Base-by-base conservation (phyloP, 2,888 invertebrate species). In the Eudemis profundana region DNA sequence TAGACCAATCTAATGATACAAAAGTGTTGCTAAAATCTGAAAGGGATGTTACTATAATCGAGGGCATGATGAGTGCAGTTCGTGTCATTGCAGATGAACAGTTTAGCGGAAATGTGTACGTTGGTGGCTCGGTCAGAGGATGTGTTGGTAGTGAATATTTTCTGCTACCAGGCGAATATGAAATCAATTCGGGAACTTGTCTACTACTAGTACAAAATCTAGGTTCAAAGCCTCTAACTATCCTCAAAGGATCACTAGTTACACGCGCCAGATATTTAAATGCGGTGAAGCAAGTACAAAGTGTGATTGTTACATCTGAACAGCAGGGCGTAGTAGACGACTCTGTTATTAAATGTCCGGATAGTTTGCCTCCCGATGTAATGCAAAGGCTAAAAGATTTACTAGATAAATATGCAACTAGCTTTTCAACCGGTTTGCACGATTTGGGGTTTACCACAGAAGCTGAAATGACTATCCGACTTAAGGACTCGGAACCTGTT, bases 121-220 rank as follows among this genome's bases (percentile, higher is more conserved):
- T 46, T 21, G 12, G 23, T n/a, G 46, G 46, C n/a, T 46, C 46
- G n/a, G 21, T 46, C 1, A 46, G 46, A 12, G 46, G 46, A 10
- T 10, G 23, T 5, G 2, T 19, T 3, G 46, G 21, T 5, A 46
- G 15, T 10, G 46, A 21, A 5, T 46, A 46, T 23, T 46, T 12
- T 10, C 46, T 46, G 1, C 17, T 46, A n/a, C 44, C 42, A 12
- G 42, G 38, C 5, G 33, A 57, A 7, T 57, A 23, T 14, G 17
- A n/a, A 4, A 19, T 21, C 5, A 8, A 44, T n/a, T 4, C 7
- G 3, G 17, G 57, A 3, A 15, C 10, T 3, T 42, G 27, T 21
- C 8, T 15, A 14, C 7, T 44, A 27, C 17, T 44, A 8, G 15
- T 57, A 17, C 27, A 46, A 21, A 46, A 46, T 10, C 4, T 46